Percentiles rank a stretch among this genome's conserved stretches.
Conservation (phyloP, 2,797 vertebrate genomes). For the Rousettus madagascariensis region DNA sequence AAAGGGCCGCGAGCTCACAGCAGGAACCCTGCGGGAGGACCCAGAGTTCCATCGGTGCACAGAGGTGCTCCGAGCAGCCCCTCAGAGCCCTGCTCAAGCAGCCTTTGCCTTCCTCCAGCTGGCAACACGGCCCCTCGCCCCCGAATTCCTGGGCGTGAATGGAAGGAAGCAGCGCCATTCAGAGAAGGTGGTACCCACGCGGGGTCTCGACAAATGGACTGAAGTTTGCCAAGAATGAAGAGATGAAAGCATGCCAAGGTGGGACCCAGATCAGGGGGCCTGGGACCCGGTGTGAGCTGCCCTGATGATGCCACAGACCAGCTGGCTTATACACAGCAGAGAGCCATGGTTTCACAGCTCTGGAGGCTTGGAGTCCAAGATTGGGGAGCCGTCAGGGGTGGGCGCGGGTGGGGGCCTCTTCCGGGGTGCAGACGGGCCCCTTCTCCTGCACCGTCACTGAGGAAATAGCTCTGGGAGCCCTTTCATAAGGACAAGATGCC, state of each 20-base stretch:
- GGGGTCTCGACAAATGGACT: background rate
- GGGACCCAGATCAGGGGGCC: fast-evolving
- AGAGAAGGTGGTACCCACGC: background rate
- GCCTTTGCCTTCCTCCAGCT: background rate
- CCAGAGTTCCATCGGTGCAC: fast-evolving
- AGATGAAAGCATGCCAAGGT: background rate
- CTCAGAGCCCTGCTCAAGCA: fast-evolving
- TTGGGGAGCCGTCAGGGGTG: fast-evolving
- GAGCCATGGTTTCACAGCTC: fast-evolving
- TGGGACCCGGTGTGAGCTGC: background rate
- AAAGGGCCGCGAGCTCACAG: background rate
- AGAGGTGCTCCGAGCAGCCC: background rate
- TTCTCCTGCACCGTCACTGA: background rate
- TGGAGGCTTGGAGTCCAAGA: background rate
- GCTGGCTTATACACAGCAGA: background rate
- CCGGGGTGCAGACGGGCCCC: fast-evolving
- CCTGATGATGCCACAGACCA: fast-evolving
- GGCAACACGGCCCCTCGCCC: background rate
- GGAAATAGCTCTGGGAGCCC: background rate
- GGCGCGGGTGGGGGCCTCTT: background rate
- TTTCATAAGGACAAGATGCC: background rate
- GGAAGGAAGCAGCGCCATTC: fast-evolving
- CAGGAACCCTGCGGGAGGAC: background rate
- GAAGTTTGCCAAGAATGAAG: background rate
- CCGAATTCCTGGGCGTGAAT: fast-evolving